Evolutionary conservation across 1,140 invertebrate species (phyloP).

Genomic region (Drosophila paulistorum): DNA sequence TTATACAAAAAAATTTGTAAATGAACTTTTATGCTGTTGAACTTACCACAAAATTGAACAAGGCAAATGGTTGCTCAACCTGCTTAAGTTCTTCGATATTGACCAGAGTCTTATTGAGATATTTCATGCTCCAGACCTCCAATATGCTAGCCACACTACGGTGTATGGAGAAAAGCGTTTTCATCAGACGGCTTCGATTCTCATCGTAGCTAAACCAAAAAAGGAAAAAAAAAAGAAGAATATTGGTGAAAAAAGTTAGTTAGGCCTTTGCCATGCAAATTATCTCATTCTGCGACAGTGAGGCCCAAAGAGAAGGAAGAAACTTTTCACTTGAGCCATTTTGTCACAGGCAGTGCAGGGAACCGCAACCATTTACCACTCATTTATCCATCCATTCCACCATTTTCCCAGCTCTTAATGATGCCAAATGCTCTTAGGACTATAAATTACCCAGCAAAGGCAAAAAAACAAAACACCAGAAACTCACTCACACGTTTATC

Average conservation of each 20-base stretch:
- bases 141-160: conserved; percentile 91
- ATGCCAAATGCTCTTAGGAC: conserved; percentile 65
- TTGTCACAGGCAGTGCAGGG: conserved; percentile 66
- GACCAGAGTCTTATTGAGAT: conserved; percentile 82
- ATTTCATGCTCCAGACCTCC: conserved; percentile 89
- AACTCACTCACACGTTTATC: conserved; percentile 43
- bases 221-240: neutral
- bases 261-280: conserved; percentile 64
- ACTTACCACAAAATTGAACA: conserved; percentile 85
- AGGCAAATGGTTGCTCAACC: conserved; percentile 85
- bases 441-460: conserved; percentile 63
- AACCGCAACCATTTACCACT: conserved; percentile 48
- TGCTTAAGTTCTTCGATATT: conserved; percentile 84
- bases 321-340: conserved; percentile 77
- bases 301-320: neutral
- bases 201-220: conserved; percentile 82
- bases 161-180: conserved; percentile 91
- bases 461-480: neutral
- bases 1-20: no score
- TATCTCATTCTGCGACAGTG: conserved; percentile 42
- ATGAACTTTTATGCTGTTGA: no score
- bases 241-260: conserved; percentile 24
- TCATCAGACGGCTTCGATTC: conserved; percentile 84
- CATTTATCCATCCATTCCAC: conserved; percentile 24
- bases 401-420: conserved; percentile 57